Conservation (phyloP, 2,888 invertebrate genomes). For the Tetrapedia diversipes region DNA sequence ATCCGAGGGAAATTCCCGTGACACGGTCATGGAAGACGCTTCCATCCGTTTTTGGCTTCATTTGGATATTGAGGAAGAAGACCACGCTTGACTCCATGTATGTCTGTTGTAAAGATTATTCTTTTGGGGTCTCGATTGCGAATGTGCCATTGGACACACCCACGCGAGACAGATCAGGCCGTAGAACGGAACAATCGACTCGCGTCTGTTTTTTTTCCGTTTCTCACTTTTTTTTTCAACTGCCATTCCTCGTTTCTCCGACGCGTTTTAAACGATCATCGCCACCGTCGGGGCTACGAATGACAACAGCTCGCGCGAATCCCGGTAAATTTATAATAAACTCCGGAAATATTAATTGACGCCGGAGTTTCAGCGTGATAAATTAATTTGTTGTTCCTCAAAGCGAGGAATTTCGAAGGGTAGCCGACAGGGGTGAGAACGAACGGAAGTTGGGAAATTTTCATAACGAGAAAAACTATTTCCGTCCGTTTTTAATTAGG, state of each 20-base stretch:
- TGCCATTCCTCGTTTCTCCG: constrained; percentile 13
- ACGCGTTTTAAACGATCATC: constrained; percentile 33
- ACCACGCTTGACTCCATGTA: too few species aligned
- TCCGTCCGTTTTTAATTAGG: constrained; percentile 37
- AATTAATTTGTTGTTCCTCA: constrained; percentile 45
- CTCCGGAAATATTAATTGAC: constrained; percentile 50
- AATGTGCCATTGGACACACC: too few species aligned
- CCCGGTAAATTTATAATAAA: constrained; percentile 49
- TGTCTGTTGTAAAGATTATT: too few species aligned
- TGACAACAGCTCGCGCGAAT: not conserved
- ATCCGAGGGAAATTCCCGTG: too few species aligned
- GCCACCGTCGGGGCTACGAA: constrained; percentile 5
- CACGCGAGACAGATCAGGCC: too few species aligned
- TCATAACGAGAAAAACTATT: constrained; percentile 46
- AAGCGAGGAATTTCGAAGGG: constrained; percentile 22
- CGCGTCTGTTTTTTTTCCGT: too few species aligned
- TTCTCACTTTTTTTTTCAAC: not conserved
- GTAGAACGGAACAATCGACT: too few species aligned
- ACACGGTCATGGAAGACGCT: too few species aligned
- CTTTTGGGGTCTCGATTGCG: too few species aligned
- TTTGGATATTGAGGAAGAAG: too few species aligned
- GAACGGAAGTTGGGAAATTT: constrained; percentile 28
- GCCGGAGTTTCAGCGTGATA: constrained; percentile 31
- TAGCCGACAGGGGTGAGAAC: too few species aligned
- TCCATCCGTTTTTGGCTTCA: too few species aligned